phyloP scores from a whole-genome alignment of 2,797 vertebrate species.

The Hyperoplus immaculatus region DNA sequence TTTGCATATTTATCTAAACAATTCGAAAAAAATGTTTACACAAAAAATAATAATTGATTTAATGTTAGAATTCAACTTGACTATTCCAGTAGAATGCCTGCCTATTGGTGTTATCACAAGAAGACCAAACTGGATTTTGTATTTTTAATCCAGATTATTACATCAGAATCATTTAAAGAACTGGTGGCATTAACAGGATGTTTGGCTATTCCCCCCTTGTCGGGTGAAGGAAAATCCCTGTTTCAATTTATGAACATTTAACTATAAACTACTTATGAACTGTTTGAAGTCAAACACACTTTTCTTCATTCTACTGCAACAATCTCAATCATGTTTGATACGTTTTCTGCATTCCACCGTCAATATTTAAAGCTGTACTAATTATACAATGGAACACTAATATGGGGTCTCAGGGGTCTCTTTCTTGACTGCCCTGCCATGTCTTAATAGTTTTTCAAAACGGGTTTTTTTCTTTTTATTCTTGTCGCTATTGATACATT shows the following conservation, averaged over 20 bases:
- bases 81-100: not conserved
- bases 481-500: no score
- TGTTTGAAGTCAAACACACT: not conserved
- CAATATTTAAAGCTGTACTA: no score
- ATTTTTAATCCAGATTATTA: not conserved
- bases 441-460: not conserved
- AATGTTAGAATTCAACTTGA: no score
- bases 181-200: not conserved
- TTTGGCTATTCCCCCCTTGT: no score
- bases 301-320: not conserved
- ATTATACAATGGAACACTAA: no score
- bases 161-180: not conserved
- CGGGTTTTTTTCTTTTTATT: not conserved
- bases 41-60: no score
- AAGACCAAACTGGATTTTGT: not conserved
- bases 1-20: no score
- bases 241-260: no score
- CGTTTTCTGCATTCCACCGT: no score
- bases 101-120: not conserved
- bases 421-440: no score
- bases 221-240: not conserved
- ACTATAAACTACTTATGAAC: not conserved
- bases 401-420: no score
- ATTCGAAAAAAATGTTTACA: no score
- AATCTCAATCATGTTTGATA: not conserved